Base-by-base conservation (phyloP, 2,113 vertebrate genomes). In the Callithrix jacchus region DNA sequence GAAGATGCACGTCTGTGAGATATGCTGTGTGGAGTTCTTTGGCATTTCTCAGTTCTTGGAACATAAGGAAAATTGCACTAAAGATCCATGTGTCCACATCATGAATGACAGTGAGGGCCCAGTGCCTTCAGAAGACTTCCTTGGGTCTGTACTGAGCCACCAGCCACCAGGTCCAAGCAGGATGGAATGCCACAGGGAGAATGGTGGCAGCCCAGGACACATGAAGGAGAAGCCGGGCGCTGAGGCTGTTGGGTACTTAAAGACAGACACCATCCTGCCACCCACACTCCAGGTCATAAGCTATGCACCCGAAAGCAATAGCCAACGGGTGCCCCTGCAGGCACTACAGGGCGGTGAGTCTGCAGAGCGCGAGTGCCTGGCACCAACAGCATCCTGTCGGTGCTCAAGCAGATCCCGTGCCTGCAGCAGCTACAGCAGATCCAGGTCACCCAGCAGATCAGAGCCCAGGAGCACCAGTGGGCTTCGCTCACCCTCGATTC, bases 361-460 rank as follows among this genome's bases (percentile, higher is more conserved):
- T 99, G 87, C 99, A 99, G 80, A 97, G 99, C 20, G 98, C 98
- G 0, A 99, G 92, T 99, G 23, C 99, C 99, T 0, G 92, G 98
- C 0, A 94, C 99, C 37, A 98, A 98, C 92, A 98, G 99, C 86
- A 99, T 99, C 94, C 99, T 99, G 0, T 99, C 99, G 99, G 99
- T 99, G 87, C 97, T 99, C 86, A 99, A 99, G 96, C 99, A 99
- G 98, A 98, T 99, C 0, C 98, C 99, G 84, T 99, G 98, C 32
- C 97, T 99, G 98, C 99, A 99, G 96, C 99, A 99, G 92, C 99
- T 99, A 0, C 99, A 99, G 95, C 99, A 99, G 97, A 99, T 99
- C 71, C 99, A 99, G 98, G 97, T 99, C 89, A 99, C 99, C 0
- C 99, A 99, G 96, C 99, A 99, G 98, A 99, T 99, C 77, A 98